phyloP scores from a whole-genome alignment of 92 coral and sea anemone species.

The Porites rus region DNA sequence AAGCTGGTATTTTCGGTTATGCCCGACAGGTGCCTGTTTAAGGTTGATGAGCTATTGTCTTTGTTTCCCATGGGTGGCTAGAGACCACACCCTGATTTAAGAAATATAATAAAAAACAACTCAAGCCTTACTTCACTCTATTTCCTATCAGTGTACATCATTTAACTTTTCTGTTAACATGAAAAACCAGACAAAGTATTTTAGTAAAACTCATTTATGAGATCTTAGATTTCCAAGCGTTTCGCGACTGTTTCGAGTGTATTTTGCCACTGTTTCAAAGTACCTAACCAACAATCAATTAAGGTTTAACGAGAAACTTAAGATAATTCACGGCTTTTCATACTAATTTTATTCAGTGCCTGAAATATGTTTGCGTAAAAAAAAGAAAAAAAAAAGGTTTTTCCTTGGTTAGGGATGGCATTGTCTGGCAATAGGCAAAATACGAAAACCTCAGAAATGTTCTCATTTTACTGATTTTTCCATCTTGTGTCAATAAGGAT shows the following conservation, averaged over 20 bases:
- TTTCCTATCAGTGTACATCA: neutral
- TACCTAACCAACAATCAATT: slow-evolving; percentile 34
- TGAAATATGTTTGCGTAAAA: neutral
- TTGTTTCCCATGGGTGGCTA: neutral
- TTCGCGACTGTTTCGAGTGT: neutral
- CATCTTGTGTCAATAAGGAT: neutral
- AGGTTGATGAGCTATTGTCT: slow-evolving; percentile 2
- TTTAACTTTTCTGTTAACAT: neutral
- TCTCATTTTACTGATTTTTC: neutral
- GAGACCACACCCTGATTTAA: slow-evolving; percentile 18
- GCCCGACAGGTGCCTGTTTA: slow-evolving; percentile 16
- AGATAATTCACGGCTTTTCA: slow-evolving; percentile 22
- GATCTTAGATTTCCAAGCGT: neutral
- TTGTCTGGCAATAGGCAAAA: neutral
- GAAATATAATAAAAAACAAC: neutral
- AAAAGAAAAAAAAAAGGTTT: neutral
- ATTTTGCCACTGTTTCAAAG: slow-evolving; percentile 6
- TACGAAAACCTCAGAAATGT: neutral
- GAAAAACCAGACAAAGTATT: neutral
- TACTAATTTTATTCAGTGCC: neutral
- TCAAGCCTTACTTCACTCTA: neutral
- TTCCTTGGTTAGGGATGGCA: too few species aligned
- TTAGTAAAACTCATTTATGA: neutral
- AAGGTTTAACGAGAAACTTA: slow-evolving; percentile 30
- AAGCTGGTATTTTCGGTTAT: neutral